phyloP scores from a whole-genome alignment of 2,888 invertebrate species.

The Pandemis heparana region DNA sequence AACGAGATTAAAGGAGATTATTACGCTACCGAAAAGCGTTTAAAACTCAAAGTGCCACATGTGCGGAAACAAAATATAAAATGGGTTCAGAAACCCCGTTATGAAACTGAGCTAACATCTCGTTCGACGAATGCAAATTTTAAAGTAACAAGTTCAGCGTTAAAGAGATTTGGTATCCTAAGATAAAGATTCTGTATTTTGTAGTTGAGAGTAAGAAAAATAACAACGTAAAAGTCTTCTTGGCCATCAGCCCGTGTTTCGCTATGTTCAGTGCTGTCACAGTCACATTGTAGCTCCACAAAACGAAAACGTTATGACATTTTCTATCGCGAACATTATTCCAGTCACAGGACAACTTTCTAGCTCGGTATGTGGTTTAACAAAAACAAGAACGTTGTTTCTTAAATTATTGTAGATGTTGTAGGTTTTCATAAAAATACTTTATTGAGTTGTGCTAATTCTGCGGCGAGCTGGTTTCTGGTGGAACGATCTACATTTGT shows the following conservation, averaged over 20 bases:
- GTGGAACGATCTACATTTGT: not conserved
- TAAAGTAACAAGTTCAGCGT: conserved; percentile 4
- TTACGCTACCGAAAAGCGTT: not conserved
- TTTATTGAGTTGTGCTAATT: conserved; percentile 1
- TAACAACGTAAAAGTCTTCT: conserved; percentile 32
- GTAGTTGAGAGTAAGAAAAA: conserved; percentile 12
- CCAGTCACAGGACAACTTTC: conserved; percentile 58
- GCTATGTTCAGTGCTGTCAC: conserved; percentile 61
- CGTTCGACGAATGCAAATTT: conserved; percentile 3
- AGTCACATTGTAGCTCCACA: conserved; percentile 59
- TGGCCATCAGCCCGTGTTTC: conserved; percentile 17
- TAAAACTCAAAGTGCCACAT: not conserved
- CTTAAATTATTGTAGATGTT: conserved; percentile 22
- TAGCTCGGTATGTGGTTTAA: conserved; percentile 43
- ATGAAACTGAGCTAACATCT: conserved; percentile 4
- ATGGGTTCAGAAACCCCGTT: conserved; percentile 5
- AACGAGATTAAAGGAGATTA: conserved; percentile 9
- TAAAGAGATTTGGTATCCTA: conserved; percentile 4
- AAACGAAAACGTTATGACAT: conserved; percentile 70
- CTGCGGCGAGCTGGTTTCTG: not conserved
- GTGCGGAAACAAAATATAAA: conserved; percentile 3
- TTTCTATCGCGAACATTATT: conserved; percentile 63
- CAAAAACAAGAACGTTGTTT: conserved; percentile 42
- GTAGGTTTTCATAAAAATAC: conserved; percentile 10
- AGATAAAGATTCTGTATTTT: conserved; percentile 15